These are phyloP conservation scores for Lasioglossum baleicum DNA, from an alignment of 1,140 invertebrate genomes.

Conservation along the genomic window DNA sequence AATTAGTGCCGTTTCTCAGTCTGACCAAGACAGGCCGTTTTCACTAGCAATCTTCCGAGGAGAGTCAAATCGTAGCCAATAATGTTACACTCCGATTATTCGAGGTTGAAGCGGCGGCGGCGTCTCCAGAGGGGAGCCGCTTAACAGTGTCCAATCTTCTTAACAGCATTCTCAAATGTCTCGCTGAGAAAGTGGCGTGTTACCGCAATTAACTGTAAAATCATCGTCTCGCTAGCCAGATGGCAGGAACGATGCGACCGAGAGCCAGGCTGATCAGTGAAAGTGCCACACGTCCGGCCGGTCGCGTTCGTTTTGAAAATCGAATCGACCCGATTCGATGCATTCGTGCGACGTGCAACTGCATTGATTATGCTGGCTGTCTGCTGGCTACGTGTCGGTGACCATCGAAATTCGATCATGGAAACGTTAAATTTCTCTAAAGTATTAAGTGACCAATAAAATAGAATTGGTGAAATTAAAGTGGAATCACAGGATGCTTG, in stretches of 20 bases:
- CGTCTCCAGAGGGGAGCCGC: too few relatives aligned
- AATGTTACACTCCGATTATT: too few relatives aligned
- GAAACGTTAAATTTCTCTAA: too few relatives aligned
- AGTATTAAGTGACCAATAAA: too few relatives aligned
- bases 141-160: neutral
- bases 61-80: too few relatives aligned
- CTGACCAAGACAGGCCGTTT: too few relatives aligned
- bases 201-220: slow-evolving; percentile 17
- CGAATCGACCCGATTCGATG: slow-evolving; percentile 40
- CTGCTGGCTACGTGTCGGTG: neutral
- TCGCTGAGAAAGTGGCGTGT: slow-evolving; percentile 9
- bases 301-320: slow-evolving; percentile 41
- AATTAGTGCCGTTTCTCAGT: too few relatives aligned
- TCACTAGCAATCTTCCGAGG: too few relatives aligned
- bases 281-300: slow-evolving; percentile 30
- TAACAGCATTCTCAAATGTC: neutral
- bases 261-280: slow-evolving; percentile 39
- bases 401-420: too few relatives aligned
- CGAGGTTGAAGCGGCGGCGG: too few relatives aligned
- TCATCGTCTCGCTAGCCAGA: slow-evolving; percentile 12
- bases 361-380: neutral
- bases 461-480: too few relatives aligned
- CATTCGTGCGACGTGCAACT: neutral
- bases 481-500: too few relatives aligned
- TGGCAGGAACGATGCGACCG: slow-evolving; percentile 21